phyloP scores from a whole-genome alignment of 2,113 vertebrate genomes.

The Macrotus californicus region DNA sequence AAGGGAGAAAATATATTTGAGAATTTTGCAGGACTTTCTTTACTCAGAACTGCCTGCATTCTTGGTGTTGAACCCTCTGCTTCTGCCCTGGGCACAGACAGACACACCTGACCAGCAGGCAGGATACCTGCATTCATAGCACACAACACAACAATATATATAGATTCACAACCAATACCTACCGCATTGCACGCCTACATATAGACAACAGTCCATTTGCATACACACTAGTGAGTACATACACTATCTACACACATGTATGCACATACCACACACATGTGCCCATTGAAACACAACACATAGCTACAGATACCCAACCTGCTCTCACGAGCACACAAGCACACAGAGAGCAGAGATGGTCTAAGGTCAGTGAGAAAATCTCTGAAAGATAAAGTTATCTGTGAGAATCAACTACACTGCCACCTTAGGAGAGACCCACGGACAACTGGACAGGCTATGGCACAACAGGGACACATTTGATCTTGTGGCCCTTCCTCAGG shows the following conservation, averaged over 20 bases:
- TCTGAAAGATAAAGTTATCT: background rate
- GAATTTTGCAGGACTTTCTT: background rate
- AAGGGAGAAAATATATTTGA: background rate
- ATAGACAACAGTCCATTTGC: background rate
- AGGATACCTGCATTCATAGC: fast-evolving
- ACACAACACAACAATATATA: fast-evolving
- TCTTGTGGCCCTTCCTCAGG: too few species aligned
- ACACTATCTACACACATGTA: fast-evolving
- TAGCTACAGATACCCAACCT: fast-evolving
- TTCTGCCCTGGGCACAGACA: background rate
- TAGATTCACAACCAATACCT: background rate
- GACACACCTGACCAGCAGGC: fast-evolving
- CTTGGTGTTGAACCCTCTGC: background rate
- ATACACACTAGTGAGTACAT: background rate
- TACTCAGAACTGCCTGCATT: fast-evolving
- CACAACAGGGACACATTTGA: background rate
- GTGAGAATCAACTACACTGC: background rate
- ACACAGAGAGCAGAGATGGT: background rate
- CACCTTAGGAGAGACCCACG: background rate
- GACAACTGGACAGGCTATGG: background rate
- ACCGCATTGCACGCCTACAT: background rate
- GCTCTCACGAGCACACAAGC: background rate
- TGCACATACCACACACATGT: background rate
- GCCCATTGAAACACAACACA: background rate
- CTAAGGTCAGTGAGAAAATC: background rate